A percentile compares a stretch with the other conserved stretches of the same genome.
Conservation (phyloP, 2,113 vertebrate species). For the Acrocephalus arundinaceus region DNA sequence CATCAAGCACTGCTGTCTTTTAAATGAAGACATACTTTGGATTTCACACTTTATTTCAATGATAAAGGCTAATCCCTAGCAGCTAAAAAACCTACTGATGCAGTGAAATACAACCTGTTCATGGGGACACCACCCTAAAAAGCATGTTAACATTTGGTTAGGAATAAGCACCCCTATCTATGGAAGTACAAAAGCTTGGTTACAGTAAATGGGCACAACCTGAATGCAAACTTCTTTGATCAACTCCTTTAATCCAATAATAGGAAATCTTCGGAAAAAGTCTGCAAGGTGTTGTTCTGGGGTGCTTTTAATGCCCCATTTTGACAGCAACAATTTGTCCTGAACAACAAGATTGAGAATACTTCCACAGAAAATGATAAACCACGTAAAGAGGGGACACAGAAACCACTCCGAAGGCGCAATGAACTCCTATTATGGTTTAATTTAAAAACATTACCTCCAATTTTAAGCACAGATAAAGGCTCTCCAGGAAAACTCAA, state of each 20-base stretch:
- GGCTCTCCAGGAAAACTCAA: slow-evolving; percentile 61
- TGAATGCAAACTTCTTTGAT: not conserved
- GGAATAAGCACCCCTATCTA: not conserved
- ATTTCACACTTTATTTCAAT: not conserved
- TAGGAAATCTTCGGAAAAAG: not conserved
- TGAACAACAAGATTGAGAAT: not conserved
- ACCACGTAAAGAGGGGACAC: not conserved
- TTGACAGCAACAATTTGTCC: not conserved
- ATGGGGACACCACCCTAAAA: not conserved
- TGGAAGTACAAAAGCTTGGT: not conserved
- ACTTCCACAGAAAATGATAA: not conserved
- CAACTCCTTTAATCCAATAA: not conserved
- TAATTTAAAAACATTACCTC: slow-evolving; percentile 36
- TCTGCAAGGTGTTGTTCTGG: not conserved
- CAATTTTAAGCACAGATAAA: slow-evolving; percentile 52
- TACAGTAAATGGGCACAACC: not conserved
- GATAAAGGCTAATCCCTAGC: not conserved
- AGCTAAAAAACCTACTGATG: not conserved
- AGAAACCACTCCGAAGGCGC: not conserved
- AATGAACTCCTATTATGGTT: not conserved
- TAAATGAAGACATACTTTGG: not conserved
- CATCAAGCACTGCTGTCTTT: not conserved
- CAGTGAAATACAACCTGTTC: not conserved
- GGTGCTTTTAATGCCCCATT: not conserved
- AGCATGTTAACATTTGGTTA: not conserved